Base-by-base conservation (phyloP, 1,140 invertebrate species). In the Notospermus geniculatus region DNA sequence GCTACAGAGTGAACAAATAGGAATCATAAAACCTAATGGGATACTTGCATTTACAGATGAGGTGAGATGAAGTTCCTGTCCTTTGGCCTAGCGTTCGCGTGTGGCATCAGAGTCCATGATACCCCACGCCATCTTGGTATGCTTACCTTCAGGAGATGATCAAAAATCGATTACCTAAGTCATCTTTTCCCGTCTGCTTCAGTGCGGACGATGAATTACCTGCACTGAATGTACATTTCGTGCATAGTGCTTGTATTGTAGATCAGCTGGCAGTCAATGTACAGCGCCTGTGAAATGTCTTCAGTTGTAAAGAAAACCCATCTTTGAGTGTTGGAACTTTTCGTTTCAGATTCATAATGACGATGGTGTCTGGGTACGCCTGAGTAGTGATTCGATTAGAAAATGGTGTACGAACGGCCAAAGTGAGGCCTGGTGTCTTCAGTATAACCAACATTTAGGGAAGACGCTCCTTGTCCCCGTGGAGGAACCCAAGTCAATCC, bases 301-400 rank as follows among this genome's bases (percentile, higher is more conserved):
- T n/a, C n/a, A n/a, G n/a, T n/a, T n/a, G n/a, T n/a, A n/a, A n/a
- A n/a, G n/a, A n/a, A n/a, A n/a, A n/a, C n/a, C n/a, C n/a, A n/a
- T n/a, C n/a, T n/a, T n/a, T n/a, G n/a, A n/a, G n/a, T n/a, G n/a
- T 22, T 52, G 46, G 43, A 36, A 36, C 15, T 61, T 67, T 62
- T 69, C 36, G 50, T 50, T 63, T 22, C 71, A 95, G 89, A 87
- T 96, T 59, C 88, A 92, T 70, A 99, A 98, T 81, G 93, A 94
- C 71, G 96, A 99, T 79, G 95, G 96, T 1, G 88, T 95, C 1
- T 99, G 96, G 96, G 81, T 98, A 45, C 85, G 93, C 52, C 81
- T 99, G 45, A 91, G 88, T 64, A 85, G 87, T 0, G 93, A 96
- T 43, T 91, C 91, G 0, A 88, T 93, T n/a, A 85, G 87, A 32